Conservation (phyloP, 2,797 vertebrate genomes). For the Dendrocincla fuliginosa region DNA sequence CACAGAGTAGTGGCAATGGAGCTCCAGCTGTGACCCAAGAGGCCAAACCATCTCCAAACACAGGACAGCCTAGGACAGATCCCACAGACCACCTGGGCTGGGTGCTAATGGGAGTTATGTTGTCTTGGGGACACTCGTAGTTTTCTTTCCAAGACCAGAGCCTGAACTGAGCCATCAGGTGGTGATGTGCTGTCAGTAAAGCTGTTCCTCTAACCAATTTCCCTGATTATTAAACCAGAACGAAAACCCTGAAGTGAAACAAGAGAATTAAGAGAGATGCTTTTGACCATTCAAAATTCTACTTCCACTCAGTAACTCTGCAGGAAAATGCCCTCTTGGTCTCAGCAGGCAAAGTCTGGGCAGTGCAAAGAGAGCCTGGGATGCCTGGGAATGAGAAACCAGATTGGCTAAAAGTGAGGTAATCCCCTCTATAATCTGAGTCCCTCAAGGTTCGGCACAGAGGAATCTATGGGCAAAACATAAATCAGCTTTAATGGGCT, state of each 20-base stretch:
- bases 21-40: neutral
- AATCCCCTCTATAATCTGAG: conserved; percentile 51
- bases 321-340: neutral
- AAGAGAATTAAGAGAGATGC: neutral
- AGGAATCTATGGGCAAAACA: conserved; percentile 68
- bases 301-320: neutral
- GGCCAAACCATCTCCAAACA: neutral
- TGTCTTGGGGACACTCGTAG: neutral
- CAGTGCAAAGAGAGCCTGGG: neutral
- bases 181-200: neutral
- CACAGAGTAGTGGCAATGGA: neutral
- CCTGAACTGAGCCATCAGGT: neutral
- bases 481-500: conserved; percentile 75
- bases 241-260: neutral
- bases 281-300: neutral
- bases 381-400: conserved; percentile 24
- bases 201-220: neutral
- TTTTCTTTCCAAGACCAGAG: neutral
- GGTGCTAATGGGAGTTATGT: neutral
- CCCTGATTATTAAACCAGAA: neutral
- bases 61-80: neutral
- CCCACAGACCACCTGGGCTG: neutral
- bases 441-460: conserved; percentile 50
- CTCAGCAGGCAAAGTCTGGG: neutral
- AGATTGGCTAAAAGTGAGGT: conserved; percentile 63